Conservation (phyloP, 2,888 invertebrate genomes). For the Pedicia rivosa region DNA sequence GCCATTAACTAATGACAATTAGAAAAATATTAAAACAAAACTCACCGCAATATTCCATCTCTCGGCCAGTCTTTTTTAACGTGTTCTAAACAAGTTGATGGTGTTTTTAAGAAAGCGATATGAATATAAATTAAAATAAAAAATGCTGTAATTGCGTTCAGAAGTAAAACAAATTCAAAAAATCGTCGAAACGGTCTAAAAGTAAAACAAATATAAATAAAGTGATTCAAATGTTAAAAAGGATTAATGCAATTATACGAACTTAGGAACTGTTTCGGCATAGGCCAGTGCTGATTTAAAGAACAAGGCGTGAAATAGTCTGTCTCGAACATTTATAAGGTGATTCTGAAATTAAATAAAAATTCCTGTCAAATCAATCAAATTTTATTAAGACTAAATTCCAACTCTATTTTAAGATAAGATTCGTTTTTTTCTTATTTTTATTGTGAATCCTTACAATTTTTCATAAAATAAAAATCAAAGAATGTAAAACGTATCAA, state of each 20-base stretch:
- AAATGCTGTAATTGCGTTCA: slow-evolving; percentile 67
- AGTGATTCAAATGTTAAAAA: slow-evolving; percentile 4
- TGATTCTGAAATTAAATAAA: slow-evolving; percentile 40
- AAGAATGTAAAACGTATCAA: too few relatives aligned
- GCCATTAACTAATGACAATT: too few relatives aligned
- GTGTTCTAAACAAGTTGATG: slow-evolving; percentile 83
- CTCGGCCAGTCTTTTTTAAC: slow-evolving; percentile 84
- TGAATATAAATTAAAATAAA: slow-evolving; percentile 91
- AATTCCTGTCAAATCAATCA: background rate
- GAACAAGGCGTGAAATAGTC: slow-evolving; percentile 89
- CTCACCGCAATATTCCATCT: slow-evolving; percentile 66
- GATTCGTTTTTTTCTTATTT: too few relatives aligned
- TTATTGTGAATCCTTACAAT: too few relatives aligned
- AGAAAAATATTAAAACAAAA: too few relatives aligned
- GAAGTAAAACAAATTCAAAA: slow-evolving; percentile 24
- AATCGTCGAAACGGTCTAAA: slow-evolving; percentile 22
- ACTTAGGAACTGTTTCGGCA: slow-evolving; percentile 75
- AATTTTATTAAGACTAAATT: too few relatives aligned
- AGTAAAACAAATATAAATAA: slow-evolving; percentile 6
- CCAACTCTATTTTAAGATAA: too few relatives aligned
- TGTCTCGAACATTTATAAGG: slow-evolving; percentile 71
- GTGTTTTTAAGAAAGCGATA: slow-evolving; percentile 79
- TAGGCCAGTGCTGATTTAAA: slow-evolving; percentile 84
- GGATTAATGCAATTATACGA: slow-evolving; percentile 19
- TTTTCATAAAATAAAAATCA: too few relatives aligned